A percentile compares a stretch with the other conserved stretches of the same genome.
Conservation (phyloP, 2,113 vertebrate species). For the Sorex fumeus region DNA sequence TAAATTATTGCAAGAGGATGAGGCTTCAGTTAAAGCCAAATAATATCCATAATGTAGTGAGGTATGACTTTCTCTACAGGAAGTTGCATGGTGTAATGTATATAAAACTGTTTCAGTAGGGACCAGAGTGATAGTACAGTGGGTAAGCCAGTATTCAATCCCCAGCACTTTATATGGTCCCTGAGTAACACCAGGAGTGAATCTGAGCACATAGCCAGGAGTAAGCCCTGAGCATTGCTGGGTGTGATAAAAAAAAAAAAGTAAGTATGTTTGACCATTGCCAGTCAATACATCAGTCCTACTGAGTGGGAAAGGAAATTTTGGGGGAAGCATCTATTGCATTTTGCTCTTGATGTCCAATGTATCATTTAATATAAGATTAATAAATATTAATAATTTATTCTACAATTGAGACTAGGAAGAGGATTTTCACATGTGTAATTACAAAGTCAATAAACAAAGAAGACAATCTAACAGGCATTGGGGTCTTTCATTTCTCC, state of each 20-base stretch:
- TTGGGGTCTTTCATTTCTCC: not conserved
- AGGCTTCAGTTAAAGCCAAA: not conserved
- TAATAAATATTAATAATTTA: not conserved
- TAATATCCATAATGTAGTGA: not conserved
- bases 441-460: conserved; percentile 19
- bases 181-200: too few species aligned
- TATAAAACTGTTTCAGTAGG: not conserved
- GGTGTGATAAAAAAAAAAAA: too few species aligned
- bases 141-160: too few species aligned
- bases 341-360: not conserved
- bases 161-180: too few species aligned
- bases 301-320: not conserved
- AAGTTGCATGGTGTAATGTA: not conserved
- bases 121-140: too few species aligned
- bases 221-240: too few species aligned
- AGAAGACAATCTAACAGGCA: not conserved
- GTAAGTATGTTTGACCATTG: not conserved
- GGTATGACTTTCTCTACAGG: not conserved
- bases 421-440: not conserved
- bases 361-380: not conserved
- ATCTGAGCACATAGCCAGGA: too few species aligned
- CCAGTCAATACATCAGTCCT: not conserved
- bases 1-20: conserved; percentile 36
- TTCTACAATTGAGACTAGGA: not conserved
- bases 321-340: not conserved